Evolutionary conservation across 2,797 vertebrate genomes (phyloP), one percentile per base, ranked within the genome.

Genomic region (Bradypodion ventrale): DNA sequence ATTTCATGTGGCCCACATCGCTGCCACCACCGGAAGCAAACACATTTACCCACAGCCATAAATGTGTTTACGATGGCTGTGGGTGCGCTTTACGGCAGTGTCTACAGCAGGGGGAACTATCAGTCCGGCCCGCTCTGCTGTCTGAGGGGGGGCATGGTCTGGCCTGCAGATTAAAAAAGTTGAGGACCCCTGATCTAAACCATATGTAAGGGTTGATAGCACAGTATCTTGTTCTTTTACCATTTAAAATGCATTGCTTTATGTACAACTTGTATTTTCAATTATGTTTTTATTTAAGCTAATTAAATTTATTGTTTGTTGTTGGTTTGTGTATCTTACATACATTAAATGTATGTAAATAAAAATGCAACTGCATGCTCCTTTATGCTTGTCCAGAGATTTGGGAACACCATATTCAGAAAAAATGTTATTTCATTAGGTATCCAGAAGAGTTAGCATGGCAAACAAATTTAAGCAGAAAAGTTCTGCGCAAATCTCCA

Each of bases 381-480:
- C 32, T 9, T 80, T 68, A 21, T 56, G 19, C 12, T 21, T 65
- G 7, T 68, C 59, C 21, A 75, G 21, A 78, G n/a, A 49, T 68
- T 44, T n/a, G 40, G 13, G 13, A 10, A 40, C 32, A 25, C 27
- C 29, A 3, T 49, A 69, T 49, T 75, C 46, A 75, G 12, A 60
- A 6, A 35, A 23, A 29, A 15, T 75, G 4, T 59, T 83, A 6
- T 89, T 83, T 27, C 10, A 29, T 4, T 87, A 99, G 99, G 99
- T 99, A 99, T 90, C 98, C 99, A 0, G 98, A 99, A 83, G 98
- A 99, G 85, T 96, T 98, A 91, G 98, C 98, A 2, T 99, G 99
- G 99, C 98, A 99, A 90, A 99, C 98, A 46, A 99, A 98, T 92
- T 92, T 99, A 94, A 99, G 98, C 93, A 96, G 99, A 85, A 99